Evolutionary conservation across 2,797 vertebrate genomes (phyloP), one percentile per base, ranked within the genome.

Genomic region (Rhadinocentrus ornatus): DNA sequence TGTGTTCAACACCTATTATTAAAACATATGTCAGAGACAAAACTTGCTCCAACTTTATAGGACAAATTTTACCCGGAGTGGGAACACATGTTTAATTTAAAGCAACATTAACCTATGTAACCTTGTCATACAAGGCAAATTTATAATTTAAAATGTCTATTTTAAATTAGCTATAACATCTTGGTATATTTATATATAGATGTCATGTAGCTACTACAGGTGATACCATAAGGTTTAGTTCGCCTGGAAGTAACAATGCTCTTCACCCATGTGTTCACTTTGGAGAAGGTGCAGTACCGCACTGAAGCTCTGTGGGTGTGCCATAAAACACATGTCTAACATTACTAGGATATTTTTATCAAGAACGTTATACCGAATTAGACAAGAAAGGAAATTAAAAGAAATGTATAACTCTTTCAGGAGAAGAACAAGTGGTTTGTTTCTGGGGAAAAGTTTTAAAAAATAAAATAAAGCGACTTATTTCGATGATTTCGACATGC

Each of bases 221-320:
- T n/a, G 11, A 53, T 5, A n/a, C 13, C 2, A 4, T 24, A n/a
- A 69, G 22, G 5, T 29, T 65, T 39, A 55, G 15, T 3, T 31
- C 16, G 6, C 5, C 1, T 37, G 35, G 37, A 3, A 48, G 24
- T 31, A 13, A 46, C 63, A 32, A 35, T 69, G 24, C 13, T 29
- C 50, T 32, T 64, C 56, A 15, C 4, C 56, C 22, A 24, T 56
- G 53, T 54, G 66, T 70, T 73, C 58, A 69, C 37, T 53, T 18
- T 52, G 29, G 35, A 62, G 20, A 53, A 64, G 71, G 46, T 35
- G 15, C 55, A 62, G 61, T 27, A 29, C 20, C 3, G 29, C 27
- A 2, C 34, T 58, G 79, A 78, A 63, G 73, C 55, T 62, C 50
- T 55, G 66, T 69, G 78, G 76, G 84, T 81, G 77, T 75, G 71